Percentiles rank a stretch among this genome's conserved stretches.
Conservation (phyloP, 2,888 invertebrate species). For the Synergus laeviventris region DNA sequence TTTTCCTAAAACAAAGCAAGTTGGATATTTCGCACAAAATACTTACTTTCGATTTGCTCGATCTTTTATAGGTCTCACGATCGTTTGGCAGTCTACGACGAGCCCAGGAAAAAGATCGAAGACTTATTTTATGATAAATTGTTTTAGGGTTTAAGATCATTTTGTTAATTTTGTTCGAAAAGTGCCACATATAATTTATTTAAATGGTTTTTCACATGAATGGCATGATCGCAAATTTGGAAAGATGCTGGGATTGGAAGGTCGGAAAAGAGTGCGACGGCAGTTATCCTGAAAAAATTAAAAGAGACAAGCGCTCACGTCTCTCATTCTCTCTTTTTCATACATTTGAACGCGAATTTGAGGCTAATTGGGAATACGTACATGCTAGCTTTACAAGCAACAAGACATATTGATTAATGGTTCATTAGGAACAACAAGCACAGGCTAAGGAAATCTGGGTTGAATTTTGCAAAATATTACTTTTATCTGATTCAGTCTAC, state of each 20-base stretch:
- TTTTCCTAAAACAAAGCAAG: conserved; percentile 80
- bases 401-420: background rate
- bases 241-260: conserved; percentile 54
- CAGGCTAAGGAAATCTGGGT: background rate
- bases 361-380: conserved; percentile 6
- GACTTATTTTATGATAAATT: background rate
- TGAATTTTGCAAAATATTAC: background rate
- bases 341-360: background rate
- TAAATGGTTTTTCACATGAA: conserved; percentile 24
- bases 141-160: background rate
- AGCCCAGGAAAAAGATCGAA: conserved; percentile 12
- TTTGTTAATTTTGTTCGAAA: conserved; percentile 21
- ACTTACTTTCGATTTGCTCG: background rate
- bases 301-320: conserved; percentile 55
- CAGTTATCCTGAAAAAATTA: conserved; percentile 74
- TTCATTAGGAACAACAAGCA: conserved; percentile 20
- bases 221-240: conserved; percentile 40
- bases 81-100: background rate
- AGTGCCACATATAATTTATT: conserved; percentile 24
- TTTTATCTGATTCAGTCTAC: background rate
- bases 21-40: conserved; percentile 29
- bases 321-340: conserved; percentile 14
- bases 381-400: conserved; percentile 32
- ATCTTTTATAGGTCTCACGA: conserved; percentile 12
- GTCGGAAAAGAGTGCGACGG: conserved; percentile 73